Base-by-base conservation (phyloP, 2,113 vertebrate species). In the Urocitellus parryii region DNA sequence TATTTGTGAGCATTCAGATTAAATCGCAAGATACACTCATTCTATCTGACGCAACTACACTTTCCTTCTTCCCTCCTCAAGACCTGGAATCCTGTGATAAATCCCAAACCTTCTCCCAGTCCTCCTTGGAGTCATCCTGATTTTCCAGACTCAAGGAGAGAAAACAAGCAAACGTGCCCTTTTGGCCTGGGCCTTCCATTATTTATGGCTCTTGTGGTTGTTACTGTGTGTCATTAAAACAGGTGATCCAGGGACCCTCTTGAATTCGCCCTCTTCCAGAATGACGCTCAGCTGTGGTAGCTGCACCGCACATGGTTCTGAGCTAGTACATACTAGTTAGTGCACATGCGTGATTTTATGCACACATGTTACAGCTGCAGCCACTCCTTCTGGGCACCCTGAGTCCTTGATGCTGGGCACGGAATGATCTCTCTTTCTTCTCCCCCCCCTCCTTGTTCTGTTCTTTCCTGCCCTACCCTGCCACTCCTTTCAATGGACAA, bases 131-230 rank as follows among this genome's bases (percentile, higher is more conserved):
- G n/a, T 88, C 42, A 72, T 65, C 13, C 53, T 68, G 63, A 8
- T 58, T 94, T 95, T 90, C 68, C 10, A 88, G 78, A 29, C 37
- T 80, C 78, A 20, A 63, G 89, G 58, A 88, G 29, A 77, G 39
- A 87, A 91, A 65, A 88, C 24, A 73, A 24, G 39, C n/a, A 22
- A 81, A 79, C 4, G 1, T 48, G 12, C 53, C 67, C 37, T 2
- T 0, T 0, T 29, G 58, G 20, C 37, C 45, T 39, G 42, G 11
- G 1, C 13, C 4, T 37, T 18, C 37, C 45, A 2, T 84, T 81
- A 58, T 24, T 18, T 17, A 16, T 27, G 65, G 32, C 27, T 68
- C 18, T 45, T 16, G 0, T 3, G 45, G 78, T 56, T 72, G 65
- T 27, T 3, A 0, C 17, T 51, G 22, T n/a, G 61, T 51, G 51